Conservation (phyloP, 2,113 vertebrate species). For the Cyprinodon variegatus region DNA sequence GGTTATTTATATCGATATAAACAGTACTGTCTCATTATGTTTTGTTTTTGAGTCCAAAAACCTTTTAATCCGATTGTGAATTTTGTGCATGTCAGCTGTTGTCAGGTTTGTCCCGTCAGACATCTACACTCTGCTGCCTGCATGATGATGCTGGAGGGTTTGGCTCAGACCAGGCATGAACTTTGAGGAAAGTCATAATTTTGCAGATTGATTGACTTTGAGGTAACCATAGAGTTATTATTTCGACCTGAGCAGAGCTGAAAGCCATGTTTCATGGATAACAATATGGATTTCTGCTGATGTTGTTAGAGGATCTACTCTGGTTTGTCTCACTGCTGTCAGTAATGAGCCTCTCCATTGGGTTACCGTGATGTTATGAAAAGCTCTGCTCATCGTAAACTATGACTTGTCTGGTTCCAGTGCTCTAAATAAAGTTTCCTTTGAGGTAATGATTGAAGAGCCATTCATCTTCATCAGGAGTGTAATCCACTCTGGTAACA, state of each 20-base stretch:
- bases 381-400: slow-evolving; percentile 17
- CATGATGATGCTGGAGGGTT: too few relatives aligned
- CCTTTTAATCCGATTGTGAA: too few relatives aligned
- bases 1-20: too few relatives aligned
- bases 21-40: too few relatives aligned
- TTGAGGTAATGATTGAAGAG: slow-evolving; percentile 12
- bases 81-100: too few relatives aligned
- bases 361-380: slow-evolving; percentile 47
- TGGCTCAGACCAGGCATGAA: too few relatives aligned
- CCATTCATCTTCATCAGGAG: background rate
- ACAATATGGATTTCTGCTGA: slow-evolving; percentile 43
- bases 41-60: too few relatives aligned
- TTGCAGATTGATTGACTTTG: background rate
- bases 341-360: slow-evolving; percentile 35
- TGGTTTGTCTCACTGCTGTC: slow-evolving; percentile 54
- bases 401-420: slow-evolving; percentile 46
- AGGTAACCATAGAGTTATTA: background rate
- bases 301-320: slow-evolving; percentile 23
- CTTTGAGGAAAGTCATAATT: background rate
- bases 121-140: too few relatives aligned
- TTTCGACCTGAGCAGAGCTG: background rate
- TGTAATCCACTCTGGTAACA: background rate
- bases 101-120: too few relatives aligned
- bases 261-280: background rate
- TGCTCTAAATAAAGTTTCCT: slow-evolving; percentile 35